A percentile compares a stretch with the other conserved stretches of the same genome.
phyloP scores from a whole-genome alignment of 2,888 invertebrate species.

The Drosophila lacicola region DNA sequence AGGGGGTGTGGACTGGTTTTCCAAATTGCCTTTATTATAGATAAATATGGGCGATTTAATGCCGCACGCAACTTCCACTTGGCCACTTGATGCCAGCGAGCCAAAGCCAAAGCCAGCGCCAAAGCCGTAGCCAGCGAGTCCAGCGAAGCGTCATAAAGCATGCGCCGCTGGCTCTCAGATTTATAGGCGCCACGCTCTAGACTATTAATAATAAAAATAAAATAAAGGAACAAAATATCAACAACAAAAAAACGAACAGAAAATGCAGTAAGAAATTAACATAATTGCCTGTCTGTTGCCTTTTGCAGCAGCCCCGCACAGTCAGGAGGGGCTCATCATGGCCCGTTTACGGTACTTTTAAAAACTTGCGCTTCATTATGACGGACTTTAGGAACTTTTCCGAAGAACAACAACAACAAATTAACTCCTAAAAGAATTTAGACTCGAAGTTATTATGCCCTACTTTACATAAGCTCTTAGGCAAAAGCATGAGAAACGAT shows the following conservation, averaged over 20 bases:
- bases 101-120: constrained; percentile 14
- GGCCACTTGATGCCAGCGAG: constrained; percentile 19
- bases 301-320: constrained; percentile 14
- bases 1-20: constrained; percentile 23
- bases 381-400: constrained; percentile 38
- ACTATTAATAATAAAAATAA: constrained; percentile 63
- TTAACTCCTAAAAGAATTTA: constrained; percentile 3
- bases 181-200: constrained; percentile 60
- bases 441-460: constrained; percentile 32
- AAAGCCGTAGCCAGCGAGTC: constrained; percentile 9
- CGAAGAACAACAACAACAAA: constrained; percentile 7
- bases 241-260: constrained; percentile 19
- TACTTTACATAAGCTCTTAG: constrained; percentile 25
- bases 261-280: constrained; percentile 68
- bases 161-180: constrained; percentile 69
- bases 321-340: constrained; percentile 25
- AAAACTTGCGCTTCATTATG: constrained; percentile 43
- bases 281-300: constrained; percentile 60
- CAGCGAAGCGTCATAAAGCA: constrained; percentile 72
- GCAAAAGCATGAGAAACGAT: constrained; percentile 3
- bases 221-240: constrained; percentile 1
- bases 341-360: constrained; percentile 37
- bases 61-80: constrained; percentile 67
- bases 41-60: constrained; percentile 74
- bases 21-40: constrained; percentile 78